Evolutionary conservation across 1,140 invertebrate species (phyloP), one percentile per base, ranked within the genome.

Genomic region (Chymomyza costata): DNA sequence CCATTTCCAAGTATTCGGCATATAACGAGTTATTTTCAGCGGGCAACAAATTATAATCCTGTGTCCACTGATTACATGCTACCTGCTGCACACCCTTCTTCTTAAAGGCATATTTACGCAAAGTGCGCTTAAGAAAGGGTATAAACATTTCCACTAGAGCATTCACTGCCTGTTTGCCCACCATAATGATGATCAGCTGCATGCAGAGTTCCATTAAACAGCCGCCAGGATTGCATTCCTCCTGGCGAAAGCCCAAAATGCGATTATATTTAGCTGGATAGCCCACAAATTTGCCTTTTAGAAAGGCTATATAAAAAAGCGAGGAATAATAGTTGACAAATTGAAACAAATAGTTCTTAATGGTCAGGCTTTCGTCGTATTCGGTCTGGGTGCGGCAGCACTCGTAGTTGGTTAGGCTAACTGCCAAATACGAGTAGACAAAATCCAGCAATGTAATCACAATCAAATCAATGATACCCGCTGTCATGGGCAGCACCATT

Each of bases 321-420:
- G 93, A 94, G 1, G 93, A 93, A 82, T 95, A 95, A 80, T 92
- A 95, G 85, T 95, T 95, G 63, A 95, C 91, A 85, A 95, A 95
- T 85, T 95, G 93, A 80, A 95, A 94, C 55, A 94, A 88, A 85
- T 95, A 95, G 45, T 94, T 93, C 88, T 95, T 95, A 67, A 95
- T 90, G 0, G 92, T 93, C 14, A 94, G 87, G 83, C 92, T 93
- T 69, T 95, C 92, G 51, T 95, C 94, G 83, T 93, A 95, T 80
- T 95, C 93, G 15, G 91, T 92, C 86, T 95, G 92, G 1, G 94
- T 95, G 65, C 94, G 86, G 70, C 94, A 92, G 87, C 93, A 91
- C 85, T 95, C 93, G 89, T 93, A 91, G 86, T 95, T 93, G 86
- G 90, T 87, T 62, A 90, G 69, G 61, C 83, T 86, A 7, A 88